Evolutionary conservation across 2,113 vertebrate genomes (phyloP), one percentile per base, ranked within the genome.

Genomic region (Maccullochella peelii): DNA sequence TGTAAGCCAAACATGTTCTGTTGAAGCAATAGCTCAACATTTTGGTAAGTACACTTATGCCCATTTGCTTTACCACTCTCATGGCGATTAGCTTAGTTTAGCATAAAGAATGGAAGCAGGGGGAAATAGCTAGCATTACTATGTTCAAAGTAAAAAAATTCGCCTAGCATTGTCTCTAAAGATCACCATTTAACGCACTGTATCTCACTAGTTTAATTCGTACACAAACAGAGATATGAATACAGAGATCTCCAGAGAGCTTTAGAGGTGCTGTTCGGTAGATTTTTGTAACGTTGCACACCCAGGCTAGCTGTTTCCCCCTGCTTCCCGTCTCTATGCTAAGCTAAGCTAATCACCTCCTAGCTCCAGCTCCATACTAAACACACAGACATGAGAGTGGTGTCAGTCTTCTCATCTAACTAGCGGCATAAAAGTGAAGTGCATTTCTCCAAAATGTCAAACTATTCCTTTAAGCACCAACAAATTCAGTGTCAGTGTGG

Each of bases 71-170:
- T 54, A 12, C 25, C 20, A 49, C 44, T 18, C 2, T 16, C 8
- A 61, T 33, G 14, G 14, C 5, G 5, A 15, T 62, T 33, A 49
- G 0, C 38, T 42, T 59, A 73, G 50, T 12, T 73, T 66, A 50
- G 73, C 52, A 30, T 59, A 70, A 77, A 84, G n/a, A 73, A 63
- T 75, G 21, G n/a, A 83, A 70, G 33, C 63, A 23, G 30, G 21
- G 8, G 38, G 3, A 44, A 69, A 42, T 23, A 47, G 73, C 62
- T 73, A 36, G 33, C 36, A 61, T 58, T 21, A 21, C 40, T 68
- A 8, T 25, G 52, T 54, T 67, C 18, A 9, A 54, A 68, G 11
- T 49, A 66, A 7, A 42, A 42, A 62, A 73, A 69, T 73, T 62
- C 47, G 49, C 33, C n/a, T 68, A 9, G 36, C 25, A 36, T 54